A percentile compares a stretch with the other conserved stretches of the same genome.
Evolutionary conservation across 2,888 invertebrate species (phyloP).

Genomic region (Dysmachus trigonus): DNA sequence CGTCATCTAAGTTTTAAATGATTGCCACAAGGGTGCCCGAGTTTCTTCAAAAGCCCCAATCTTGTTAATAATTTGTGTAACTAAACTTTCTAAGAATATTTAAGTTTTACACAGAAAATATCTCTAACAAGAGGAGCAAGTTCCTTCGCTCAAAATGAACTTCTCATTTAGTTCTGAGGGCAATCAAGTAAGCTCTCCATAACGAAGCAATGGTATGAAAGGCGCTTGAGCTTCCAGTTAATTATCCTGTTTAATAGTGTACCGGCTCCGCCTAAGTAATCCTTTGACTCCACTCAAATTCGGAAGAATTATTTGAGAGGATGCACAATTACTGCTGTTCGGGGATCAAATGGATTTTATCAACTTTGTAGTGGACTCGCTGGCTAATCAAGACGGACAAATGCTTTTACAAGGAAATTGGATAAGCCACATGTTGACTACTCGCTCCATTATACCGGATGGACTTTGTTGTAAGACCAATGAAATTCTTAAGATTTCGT

Average conservation of each 20-base stretch:
- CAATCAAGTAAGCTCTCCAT: constrained; percentile 11
- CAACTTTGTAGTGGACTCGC: not conserved
- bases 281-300: not conserved
- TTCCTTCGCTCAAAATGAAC: constrained; percentile 7
- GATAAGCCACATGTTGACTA: not conserved
- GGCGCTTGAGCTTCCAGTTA: constrained; percentile 22
- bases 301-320: not conserved
- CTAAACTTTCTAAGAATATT: constrained; percentile 15
- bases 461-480: not conserved
- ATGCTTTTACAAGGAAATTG: not conserved
- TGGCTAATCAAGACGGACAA: not conserved
- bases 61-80: constrained; percentile 28
- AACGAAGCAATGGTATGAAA: constrained; percentile 2
- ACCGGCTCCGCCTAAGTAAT: not conserved
- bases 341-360: not conserved
- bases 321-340: not conserved
- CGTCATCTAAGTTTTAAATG: constrained; percentile 31
- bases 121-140: constrained; percentile 12
- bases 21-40: constrained; percentile 21
- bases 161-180: constrained; percentile 17
- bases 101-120: constrained; percentile 25
- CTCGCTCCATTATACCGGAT: not conserved
- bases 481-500: not conserved
- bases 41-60: not conserved
- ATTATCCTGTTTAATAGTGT: not conserved